Base-by-base conservation (phyloP, 37 sponge, comb jelly and placozoan genomes). In the Lycopodina hypogea region DNA sequence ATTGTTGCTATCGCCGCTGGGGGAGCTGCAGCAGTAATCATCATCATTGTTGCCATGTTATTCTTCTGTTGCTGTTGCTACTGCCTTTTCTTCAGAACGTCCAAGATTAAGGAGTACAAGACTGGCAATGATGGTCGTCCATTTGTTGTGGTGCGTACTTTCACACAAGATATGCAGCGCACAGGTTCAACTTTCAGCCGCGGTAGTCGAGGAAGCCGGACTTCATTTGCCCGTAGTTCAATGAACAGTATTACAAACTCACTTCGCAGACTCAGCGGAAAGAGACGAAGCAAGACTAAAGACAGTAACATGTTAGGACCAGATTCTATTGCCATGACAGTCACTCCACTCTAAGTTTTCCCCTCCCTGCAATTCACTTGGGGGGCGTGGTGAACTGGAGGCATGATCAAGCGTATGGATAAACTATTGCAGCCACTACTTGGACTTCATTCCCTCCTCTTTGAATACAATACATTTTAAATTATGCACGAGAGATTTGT, bases 1-100 rank as follows among this genome's bases (percentile, higher is more conserved):
- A 68, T 56, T 33, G 68, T 23, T 6, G 79, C 68, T 38, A 78
- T 78, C 56, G 50, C 50, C 36, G 82, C 50, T 9, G 72, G 71
- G 17, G 82, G 73, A 53, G 82, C 74, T 21, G 82, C 73, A 50
- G 82, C 29, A 8, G 72, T 4, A 28, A 14, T 72, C 0, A 23
- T 72, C 14, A 2, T 72, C 37, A 59, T 81, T 26, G 21, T 72
- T 17, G 11, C 64, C 11, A 14, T 60, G 0, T 14, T 81, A 4
- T 0, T 61, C 38, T 24, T 72, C 37, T 23, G 72, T 19, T 62
- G 63, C 50, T 42, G 30, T 55, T 72, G 73, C 65, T 81, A 56
- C 53, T 81, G 82, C 61, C 48, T 57, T 9, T 58, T 58, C 61
- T 60, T n/a, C 71, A 70, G n/a, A 23, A 21, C 42, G 3, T 39